A percentile compares a stretch with the other conserved stretches of the same genome.
These are phyloP conservation scores for Elephantulus edwardii DNA, from an alignment of 2,113 vertebrate species.

Conservation along the genomic window DNA sequence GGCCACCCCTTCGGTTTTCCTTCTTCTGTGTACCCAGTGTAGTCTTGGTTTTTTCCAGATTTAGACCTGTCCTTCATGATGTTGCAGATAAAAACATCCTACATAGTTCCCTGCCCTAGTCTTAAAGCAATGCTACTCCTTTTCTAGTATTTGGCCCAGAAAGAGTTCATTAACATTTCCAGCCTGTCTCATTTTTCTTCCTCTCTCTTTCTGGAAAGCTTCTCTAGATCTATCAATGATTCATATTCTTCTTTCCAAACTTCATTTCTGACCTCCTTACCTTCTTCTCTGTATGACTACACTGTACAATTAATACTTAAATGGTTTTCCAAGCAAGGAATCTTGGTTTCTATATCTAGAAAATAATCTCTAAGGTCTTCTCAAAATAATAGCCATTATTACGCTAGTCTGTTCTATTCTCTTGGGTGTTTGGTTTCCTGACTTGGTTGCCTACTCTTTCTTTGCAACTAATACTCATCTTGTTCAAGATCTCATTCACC, in stretches of 20 bases:
- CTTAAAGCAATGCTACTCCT: background rate
- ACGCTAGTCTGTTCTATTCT: background rate
- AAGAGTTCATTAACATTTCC: background rate
- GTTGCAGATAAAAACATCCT: background rate
- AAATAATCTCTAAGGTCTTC: background rate
- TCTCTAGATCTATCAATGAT: background rate
- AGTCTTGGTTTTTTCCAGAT: background rate
- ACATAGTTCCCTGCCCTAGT: background rate
- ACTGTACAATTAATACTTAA: background rate
- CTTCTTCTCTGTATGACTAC: background rate
- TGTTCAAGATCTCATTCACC: background rate
- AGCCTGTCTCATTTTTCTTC: background rate
- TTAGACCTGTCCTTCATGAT: background rate
- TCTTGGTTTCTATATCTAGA: background rate
- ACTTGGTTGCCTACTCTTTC: background rate
- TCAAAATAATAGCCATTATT: background rate
- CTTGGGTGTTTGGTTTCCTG: background rate
- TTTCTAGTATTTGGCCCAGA: background rate
- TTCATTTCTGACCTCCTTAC: background rate
- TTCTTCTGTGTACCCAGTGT: background rate
- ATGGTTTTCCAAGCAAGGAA: background rate
- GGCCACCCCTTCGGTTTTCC: background rate
- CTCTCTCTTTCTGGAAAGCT: background rate
- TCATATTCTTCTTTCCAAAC: background rate
- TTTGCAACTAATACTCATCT: background rate